Conservation (phyloP, 2,797 vertebrate genomes). For the Etheostoma nigrum region DNA sequence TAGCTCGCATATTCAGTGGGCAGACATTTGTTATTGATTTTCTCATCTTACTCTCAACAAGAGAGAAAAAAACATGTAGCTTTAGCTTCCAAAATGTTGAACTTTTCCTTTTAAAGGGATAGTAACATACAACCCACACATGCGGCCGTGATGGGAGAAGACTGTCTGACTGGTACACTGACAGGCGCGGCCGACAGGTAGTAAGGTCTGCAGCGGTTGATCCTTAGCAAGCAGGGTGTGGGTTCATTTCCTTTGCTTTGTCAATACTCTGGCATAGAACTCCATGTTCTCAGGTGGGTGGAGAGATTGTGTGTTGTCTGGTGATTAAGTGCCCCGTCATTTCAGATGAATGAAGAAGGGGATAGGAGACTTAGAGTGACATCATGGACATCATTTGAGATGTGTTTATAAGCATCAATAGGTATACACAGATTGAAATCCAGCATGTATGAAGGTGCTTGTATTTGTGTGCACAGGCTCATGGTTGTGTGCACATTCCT, state of each 20-base stretch:
- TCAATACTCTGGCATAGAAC: slow-evolving; percentile 56
- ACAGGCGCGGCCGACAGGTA: slow-evolving; percentile 60
- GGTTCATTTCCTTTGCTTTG: slow-evolving; percentile 70
- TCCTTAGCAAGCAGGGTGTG: slow-evolving; percentile 67
- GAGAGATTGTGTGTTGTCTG: slow-evolving; percentile 57
- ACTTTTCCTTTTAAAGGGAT: neutral
- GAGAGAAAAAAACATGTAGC: too few species aligned
- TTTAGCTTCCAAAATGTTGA: too few species aligned
- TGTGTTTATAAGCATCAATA: slow-evolving; percentile 21
- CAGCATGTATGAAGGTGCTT: slow-evolving; percentile 19
- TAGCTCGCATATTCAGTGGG: neutral
- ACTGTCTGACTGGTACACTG: slow-evolving; percentile 18
- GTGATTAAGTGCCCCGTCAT: slow-evolving; percentile 62
- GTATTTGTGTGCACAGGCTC: slow-evolving; percentile 26
- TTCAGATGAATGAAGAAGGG: slow-evolving; percentile 58
- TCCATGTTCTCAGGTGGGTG: slow-evolving; percentile 67
- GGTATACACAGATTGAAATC: slow-evolving; percentile 16
- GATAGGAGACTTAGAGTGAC: slow-evolving; percentile 11
- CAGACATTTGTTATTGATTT: too few species aligned
- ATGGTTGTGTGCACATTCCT: slow-evolving; percentile 65
- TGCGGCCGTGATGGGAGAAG: neutral
- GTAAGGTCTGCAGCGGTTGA: slow-evolving; percentile 52
- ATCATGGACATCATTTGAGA: slow-evolving; percentile 30
- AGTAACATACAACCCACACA: slow-evolving; percentile 13
- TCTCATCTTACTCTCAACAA: too few species aligned